These are phyloP conservation scores for Silurus meridionalis DNA, from an alignment of 2,113 vertebrate genomes.

Conservation along the genomic window DNA sequence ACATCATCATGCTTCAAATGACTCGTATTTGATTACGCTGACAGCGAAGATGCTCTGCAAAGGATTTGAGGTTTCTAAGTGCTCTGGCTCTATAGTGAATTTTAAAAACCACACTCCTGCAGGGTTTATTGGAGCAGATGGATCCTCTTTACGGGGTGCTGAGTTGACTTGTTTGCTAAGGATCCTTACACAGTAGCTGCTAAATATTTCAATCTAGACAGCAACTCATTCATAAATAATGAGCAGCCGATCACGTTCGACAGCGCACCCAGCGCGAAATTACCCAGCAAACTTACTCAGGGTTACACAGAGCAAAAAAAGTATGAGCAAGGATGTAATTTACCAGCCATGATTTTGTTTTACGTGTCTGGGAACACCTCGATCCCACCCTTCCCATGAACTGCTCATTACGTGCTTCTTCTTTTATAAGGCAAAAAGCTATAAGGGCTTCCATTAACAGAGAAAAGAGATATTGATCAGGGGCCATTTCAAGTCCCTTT, in stretches of 20 bases:
- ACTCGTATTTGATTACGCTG: neutral
- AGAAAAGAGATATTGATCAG: conserved; percentile 46
- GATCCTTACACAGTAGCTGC: conserved; percentile 49
- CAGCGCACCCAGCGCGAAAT: neutral
- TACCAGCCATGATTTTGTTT: neutral
- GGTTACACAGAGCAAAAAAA: neutral
- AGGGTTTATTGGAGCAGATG: conserved; percentile 55
- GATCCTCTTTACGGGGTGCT: conserved; percentile 55
- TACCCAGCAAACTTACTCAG: neutral
- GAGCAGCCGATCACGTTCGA: neutral
- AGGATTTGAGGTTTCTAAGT: conserved; percentile 5
- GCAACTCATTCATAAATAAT: conserved; percentile 41
- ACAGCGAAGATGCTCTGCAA: too few relatives aligned
- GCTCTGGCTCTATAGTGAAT: conserved; percentile 29
- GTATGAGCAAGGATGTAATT: neutral
- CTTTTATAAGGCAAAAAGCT: neutral
- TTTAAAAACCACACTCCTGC: conserved; percentile 42
- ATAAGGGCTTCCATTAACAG: conserved; percentile 24
- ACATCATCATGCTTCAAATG: conserved; percentile 13
- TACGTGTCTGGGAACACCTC: neutral
- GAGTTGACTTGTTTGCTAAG: conserved; percentile 57
- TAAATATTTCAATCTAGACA: conserved; percentile 56
- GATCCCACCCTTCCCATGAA: neutral
- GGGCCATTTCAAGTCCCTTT: neutral
- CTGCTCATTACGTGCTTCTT: conserved; percentile 24